Evolutionary conservation across 2,797 vertebrate species (phyloP).

Genomic region (Rhyacichthys aspro): DNA sequence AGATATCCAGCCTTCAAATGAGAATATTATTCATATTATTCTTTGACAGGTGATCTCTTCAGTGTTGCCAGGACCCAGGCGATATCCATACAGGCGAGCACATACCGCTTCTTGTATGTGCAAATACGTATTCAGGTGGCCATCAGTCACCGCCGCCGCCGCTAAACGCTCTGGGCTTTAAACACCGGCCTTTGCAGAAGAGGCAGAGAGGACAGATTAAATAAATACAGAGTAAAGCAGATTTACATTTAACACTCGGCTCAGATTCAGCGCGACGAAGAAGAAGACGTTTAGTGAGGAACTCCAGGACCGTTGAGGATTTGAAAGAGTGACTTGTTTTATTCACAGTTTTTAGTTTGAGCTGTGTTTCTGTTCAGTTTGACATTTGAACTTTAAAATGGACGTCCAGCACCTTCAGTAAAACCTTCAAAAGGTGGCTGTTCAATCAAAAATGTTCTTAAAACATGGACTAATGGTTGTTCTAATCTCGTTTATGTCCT

Average conservation of each 20-base stretch:
- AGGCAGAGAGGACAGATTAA: neutral
- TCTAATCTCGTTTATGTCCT: no score
- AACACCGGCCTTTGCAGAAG: neutral
- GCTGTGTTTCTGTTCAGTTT: no score
- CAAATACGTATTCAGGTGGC: conserved; percentile 74
- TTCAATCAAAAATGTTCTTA: no score
- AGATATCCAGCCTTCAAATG: conserved; percentile 76
- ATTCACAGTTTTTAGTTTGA: no score
- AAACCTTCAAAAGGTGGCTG: no score
- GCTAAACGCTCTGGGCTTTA: conserved; percentile 12
- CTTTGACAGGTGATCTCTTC: conserved; percentile 64
- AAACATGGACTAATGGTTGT: no score
- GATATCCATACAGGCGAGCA: conserved; percentile 79
- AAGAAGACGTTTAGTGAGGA: neutral
- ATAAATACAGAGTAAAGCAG: neutral
- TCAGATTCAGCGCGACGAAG: neutral
- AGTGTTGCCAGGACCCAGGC: conserved; percentile 82
- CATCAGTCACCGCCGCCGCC: conserved; percentile 81
- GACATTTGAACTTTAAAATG: no score
- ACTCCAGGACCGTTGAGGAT: neutral
- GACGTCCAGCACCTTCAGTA: no score
- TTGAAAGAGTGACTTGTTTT: no score
- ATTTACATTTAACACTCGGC: neutral
- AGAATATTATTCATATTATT: conserved; percentile 88
- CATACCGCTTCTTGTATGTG: conserved; percentile 80